Percentiles rank a stretch among this genome's conserved stretches.
These are phyloP conservation scores for Alethe castanea DNA, from an alignment of 2,113 vertebrate species.

Conservation along the genomic window DNA sequence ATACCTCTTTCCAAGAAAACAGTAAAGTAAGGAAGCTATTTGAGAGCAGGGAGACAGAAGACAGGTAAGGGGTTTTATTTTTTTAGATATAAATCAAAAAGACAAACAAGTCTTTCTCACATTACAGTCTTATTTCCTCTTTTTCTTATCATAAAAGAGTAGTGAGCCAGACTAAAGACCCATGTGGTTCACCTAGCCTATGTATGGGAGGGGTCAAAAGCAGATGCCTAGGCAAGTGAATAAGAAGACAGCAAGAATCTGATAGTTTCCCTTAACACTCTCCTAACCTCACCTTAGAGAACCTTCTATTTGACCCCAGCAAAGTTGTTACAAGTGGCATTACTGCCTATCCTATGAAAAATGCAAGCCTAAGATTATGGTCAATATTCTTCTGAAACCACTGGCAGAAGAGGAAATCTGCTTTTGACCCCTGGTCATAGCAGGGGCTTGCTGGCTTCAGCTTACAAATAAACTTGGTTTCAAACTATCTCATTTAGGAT, in stretches of 20 bases:
- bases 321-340: not conserved
- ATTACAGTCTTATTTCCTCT: not conserved
- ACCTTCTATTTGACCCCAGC: not conserved
- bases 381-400: not conserved
- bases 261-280: not conserved
- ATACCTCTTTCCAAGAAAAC: conserved; percentile 54
- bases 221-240: not conserved
- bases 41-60: conserved; percentile 39
- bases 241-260: not conserved
- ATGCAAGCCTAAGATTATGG: not conserved
- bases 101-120: not conserved
- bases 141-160: not conserved
- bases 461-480: not conserved
- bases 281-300: not conserved
- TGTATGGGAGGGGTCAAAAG: not conserved
- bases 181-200: not conserved
- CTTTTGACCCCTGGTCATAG: not conserved
- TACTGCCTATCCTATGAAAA: not conserved
- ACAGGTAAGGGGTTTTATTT: not conserved
- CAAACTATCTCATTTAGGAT: not conserved
- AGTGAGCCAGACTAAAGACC: not conserved
- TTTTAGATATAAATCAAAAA: not conserved
- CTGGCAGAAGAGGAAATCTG: not conserved
- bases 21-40: conserved; percentile 48
- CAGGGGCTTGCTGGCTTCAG: not conserved